Evolutionary conservation across 2,113 vertebrate species (phyloP), one percentile per base, ranked within the genome.

Genomic region (Carassius carassius): DNA sequence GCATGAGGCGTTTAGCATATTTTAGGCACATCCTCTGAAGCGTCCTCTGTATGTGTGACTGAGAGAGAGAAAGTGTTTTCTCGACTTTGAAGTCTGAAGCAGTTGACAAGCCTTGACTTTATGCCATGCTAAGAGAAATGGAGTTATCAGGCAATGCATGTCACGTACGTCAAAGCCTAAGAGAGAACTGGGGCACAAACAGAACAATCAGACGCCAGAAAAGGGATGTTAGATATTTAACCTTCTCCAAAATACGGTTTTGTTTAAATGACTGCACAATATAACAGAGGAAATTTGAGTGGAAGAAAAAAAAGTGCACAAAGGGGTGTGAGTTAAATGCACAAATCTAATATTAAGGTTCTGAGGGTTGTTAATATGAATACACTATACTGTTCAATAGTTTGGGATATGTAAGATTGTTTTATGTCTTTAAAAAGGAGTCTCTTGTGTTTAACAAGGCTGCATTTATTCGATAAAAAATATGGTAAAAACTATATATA

Each of bases 21-120:
- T 77, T 77, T 21, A 78, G 9, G 29, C 75, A 58, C 6, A 56
- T 58, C 75, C 17, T 58, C 17, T 35, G 12, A 35, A 32, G 37
- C 12, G 35, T 58, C 75, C 17, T 58, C 17, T 35, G 12, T 56
- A 32, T 35, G 75, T 14, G 25, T 78, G n/a, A 77, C 51, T n/a
- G 35, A 78, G 10, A 58, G 23, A 32, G 29, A 16, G 16, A 37
- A 58, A 58, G 32, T 60, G 76, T 58, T 78, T 41, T 37, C 19
- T 16, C 41, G 1, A 78, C 77, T 44, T 44, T 62, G 58, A 63
- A 63, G 37, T 62, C 19, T 44, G 37, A 44, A 63, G 37, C 77
- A 25, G 35, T 41, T 47, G 37, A 47, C 77, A 79, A 79, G 58
- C 58, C 21, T 78, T 19, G 35, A 47, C 77, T 51, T 51, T 63